Evolutionary conservation across 2,888 invertebrate genomes (phyloP), one percentile per base, ranked within the genome.

Genomic region (Trileptium ribeirensis): DNA sequence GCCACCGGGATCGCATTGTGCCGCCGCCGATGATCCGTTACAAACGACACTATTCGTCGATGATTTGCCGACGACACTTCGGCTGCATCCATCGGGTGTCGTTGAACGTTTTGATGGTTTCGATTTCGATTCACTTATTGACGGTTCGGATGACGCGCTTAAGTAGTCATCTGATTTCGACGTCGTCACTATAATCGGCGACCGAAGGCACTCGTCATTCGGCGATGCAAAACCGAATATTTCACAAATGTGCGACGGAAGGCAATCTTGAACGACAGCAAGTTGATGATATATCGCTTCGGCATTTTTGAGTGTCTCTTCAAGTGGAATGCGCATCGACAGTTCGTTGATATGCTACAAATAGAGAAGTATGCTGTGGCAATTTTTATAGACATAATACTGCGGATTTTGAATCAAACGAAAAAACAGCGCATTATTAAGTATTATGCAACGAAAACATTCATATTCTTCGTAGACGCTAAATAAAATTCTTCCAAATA

Each of bases 301-400:
- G 0, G 97, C 97, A 82, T 93, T 92, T 85, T 93, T 93, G 36
- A 98, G 90, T 78, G 94, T 93, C 84, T 92, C 92, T 82, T 94
- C 93, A 8, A 98, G 91, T 87, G 96, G 93, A 78, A 98, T 92
- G 84, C 93, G 92, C 89, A 94, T 92, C 19, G 95, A 94, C 84
- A 98, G 90, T 88, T 98, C 97, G 90, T 99, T 99, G 83, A 98
- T 94, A 88, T 98, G 96, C 95, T 96, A 90, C 15, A 91, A 92
- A 86, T 83, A 85, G 36, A 70, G n/a, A 77, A 29, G 15, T n/a
- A n/a, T n/a, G n/a, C n/a, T n/a, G n/a, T n/a, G n/a, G n/a, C n/a
- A n/a, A n/a, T n/a, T n/a, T n/a, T n/a, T n/a, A n/a, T n/a, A n/a
- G n/a, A n/a, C n/a, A n/a, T n/a, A n/a, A n/a, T n/a, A n/a, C n/a